phyloP scores from a whole-genome alignment of 92 coral and sea anemone genomes.

The Hydrozoanthus gracilis region DNA sequence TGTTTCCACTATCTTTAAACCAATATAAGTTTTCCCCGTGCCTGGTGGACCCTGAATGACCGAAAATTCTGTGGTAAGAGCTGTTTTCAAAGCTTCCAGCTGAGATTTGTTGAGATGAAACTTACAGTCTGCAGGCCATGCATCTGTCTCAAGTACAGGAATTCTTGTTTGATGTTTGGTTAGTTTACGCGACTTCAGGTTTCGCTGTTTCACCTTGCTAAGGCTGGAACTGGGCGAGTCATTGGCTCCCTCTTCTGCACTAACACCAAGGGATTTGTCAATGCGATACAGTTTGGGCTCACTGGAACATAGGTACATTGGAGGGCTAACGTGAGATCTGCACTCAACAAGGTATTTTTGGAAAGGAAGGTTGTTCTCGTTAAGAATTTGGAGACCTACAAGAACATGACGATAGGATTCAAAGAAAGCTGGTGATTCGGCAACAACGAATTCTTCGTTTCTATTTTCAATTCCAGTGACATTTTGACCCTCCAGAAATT shows the following conservation, averaged over 20 bases:
- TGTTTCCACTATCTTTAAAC: slow-evolving; percentile 49
- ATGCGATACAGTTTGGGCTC: slow-evolving; percentile 57
- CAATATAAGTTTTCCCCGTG: slow-evolving; percentile 54
- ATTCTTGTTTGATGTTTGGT: background rate
- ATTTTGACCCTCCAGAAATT: slow-evolving; percentile 21
- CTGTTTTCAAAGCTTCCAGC: slow-evolving; percentile 49
- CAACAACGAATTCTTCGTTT: slow-evolving; percentile 30
- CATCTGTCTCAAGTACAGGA: slow-evolving; percentile 39
- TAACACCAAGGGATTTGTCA: slow-evolving; percentile 48
- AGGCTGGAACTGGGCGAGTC: background rate
- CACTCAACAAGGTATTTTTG: slow-evolving; percentile 51
- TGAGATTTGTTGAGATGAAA: slow-evolving; percentile 38
- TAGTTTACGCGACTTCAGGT: background rate
- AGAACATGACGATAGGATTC: slow-evolving; percentile 51
- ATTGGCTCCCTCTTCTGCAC: background rate
- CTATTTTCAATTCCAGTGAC: slow-evolving; percentile 29
- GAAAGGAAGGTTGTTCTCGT: slow-evolving; percentile 37
- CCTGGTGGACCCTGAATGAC: slow-evolving; percentile 57
- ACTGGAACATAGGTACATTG: background rate
- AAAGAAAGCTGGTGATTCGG: slow-evolving; percentile 50
- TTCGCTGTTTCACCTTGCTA: background rate
- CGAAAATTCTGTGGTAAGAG: slow-evolving; percentile 47
- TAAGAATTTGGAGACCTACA: slow-evolving; percentile 36
- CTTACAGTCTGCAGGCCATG: slow-evolving; percentile 35
- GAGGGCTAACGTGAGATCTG: slow-evolving; percentile 41